Percentiles rank a stretch among this genome's conserved stretches.
Conservation (phyloP, 2,113 vertebrate species). For the Cyanocitta stelleri region DNA sequence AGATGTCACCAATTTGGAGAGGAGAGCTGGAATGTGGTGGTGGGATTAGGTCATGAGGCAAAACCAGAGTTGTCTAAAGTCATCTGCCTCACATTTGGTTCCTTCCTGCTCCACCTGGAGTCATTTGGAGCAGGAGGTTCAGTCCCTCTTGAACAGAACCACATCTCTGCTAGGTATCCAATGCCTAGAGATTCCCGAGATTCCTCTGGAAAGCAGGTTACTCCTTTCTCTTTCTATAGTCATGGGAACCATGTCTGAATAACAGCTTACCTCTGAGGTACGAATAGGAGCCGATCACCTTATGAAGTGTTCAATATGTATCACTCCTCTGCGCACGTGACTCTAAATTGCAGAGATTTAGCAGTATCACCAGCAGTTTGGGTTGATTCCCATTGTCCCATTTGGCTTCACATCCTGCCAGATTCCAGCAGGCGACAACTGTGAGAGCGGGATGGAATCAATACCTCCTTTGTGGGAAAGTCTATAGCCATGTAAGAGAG, state of each 20-base stretch:
- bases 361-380: neutral
- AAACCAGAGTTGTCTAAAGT: neutral
- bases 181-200: neutral
- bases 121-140: neutral
- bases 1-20: neutral
- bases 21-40: neutral
- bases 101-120: neutral
- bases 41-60: neutral
- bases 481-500: neutral
- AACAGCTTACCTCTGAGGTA: neutral
- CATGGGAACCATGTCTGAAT: neutral
- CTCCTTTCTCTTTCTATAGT: neutral
- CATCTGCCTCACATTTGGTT: neutral
- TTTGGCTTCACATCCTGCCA: neutral
- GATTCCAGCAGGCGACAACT: neutral
- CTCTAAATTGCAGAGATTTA: neutral
- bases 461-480: neutral
- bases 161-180: neutral
- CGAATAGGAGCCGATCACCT: rapidly evolving
- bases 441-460: neutral
- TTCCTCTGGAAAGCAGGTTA: neutral
- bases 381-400: neutral
- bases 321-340: rapidly evolving
- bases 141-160: neutral
- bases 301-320: neutral